Conservation (phyloP, 1,140 invertebrate species). For the Streblospio benedicti region DNA sequence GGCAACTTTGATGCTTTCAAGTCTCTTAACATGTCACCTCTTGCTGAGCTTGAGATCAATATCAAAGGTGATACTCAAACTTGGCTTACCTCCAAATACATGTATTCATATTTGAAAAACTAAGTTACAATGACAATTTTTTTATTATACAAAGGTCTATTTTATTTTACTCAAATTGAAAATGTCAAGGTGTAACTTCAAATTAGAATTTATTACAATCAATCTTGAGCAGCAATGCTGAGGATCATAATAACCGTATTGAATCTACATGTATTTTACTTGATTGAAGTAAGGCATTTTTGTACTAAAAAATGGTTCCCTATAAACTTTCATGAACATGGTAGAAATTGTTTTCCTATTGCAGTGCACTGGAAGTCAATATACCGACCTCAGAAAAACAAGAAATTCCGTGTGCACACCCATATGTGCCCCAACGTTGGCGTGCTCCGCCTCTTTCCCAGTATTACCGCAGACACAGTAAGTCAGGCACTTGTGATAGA, state of each 20-base stretch:
- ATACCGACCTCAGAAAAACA: conserved; percentile 61
- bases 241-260: too few relatives aligned
- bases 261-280: too few relatives aligned
- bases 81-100: too few relatives aligned
- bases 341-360: conserved; percentile 21
- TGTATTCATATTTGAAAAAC: neutral
- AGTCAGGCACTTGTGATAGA: conserved; percentile 27
- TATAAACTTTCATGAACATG: neutral
- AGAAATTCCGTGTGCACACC: conserved; percentile 68
- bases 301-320: neutral
- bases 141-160: neutral
- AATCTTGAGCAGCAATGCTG: too few relatives aligned
- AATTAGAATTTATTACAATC: too few relatives aligned
- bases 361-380: conserved; percentile 71
- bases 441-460: conserved; percentile 78
- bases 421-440: conserved; percentile 77
- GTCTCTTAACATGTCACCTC: conserved; percentile 74
- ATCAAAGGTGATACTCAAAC: conserved; percentile 42
- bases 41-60: conserved; percentile 69
- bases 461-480: conserved; percentile 71
- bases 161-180: neutral
- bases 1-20: conserved; percentile 77
- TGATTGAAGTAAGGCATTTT: too few relatives aligned
- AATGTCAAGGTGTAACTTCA: too few relatives aligned
- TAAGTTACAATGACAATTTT: neutral